Conservation (phyloP, 2,888 invertebrate genomes). For the Strigamia crassipes region DNA sequence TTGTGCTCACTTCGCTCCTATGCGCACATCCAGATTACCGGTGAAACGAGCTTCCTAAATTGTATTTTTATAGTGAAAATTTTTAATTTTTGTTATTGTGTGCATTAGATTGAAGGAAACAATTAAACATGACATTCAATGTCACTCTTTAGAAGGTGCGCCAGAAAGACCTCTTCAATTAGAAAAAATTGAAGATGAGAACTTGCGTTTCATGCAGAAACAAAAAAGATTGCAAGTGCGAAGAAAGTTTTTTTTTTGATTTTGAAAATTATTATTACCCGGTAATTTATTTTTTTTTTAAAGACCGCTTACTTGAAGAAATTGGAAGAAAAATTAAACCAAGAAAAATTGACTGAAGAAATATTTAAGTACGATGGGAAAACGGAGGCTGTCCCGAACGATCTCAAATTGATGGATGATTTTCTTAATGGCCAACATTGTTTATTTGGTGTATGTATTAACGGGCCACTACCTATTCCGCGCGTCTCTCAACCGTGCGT, state of each 20-base stretch:
- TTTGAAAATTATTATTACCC: neutral
- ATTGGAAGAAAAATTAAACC: neutral
- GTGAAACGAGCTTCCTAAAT: slow-evolving; percentile 53
- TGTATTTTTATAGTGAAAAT: neutral
- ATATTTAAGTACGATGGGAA: neutral
- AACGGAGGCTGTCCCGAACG: slow-evolving; percentile 54
- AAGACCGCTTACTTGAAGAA: neutral
- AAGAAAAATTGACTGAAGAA: neutral
- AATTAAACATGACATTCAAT: slow-evolving; percentile 57
- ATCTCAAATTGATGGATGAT: slow-evolving; percentile 74
- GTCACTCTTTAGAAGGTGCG: slow-evolving; percentile 59
- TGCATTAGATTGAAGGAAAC: slow-evolving; percentile 56
- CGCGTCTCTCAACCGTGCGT: too few species aligned
- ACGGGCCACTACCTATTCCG: too few species aligned
- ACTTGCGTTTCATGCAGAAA: slow-evolving; percentile 54
- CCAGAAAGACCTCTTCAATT: slow-evolving; percentile 75
- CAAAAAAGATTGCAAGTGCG: neutral
- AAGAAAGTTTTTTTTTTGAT: neutral
- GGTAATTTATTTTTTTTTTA: neutral
- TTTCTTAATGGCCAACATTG: slow-evolving; percentile 85
- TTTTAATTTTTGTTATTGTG: neutral
- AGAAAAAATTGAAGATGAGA: slow-evolving; percentile 73
- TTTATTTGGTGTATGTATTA: slow-evolving; percentile 74
- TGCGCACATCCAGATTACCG: slow-evolving; percentile 89
- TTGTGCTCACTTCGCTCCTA: slow-evolving; percentile 82